A percentile compares a stretch with the other conserved stretches of the same genome.
phyloP scores from a whole-genome alignment of 2,113 vertebrate genomes.

The Ammodytes marinus region DNA sequence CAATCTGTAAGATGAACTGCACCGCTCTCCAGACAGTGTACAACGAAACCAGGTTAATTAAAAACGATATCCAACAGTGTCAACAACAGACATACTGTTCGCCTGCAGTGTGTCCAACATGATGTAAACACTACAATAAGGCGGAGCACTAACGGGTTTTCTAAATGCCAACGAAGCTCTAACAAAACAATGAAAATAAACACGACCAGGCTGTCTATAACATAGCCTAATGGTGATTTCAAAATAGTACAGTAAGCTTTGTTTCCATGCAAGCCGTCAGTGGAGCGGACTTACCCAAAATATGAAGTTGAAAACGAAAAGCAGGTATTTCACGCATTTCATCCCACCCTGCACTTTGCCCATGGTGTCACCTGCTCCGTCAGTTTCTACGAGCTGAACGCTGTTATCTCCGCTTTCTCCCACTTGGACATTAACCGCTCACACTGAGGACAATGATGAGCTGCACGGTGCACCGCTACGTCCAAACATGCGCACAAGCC shows the following conservation, averaged over 20 bases:
- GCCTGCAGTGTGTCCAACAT: slow-evolving; percentile 3
- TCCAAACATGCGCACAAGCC: slow-evolving; percentile 53
- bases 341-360: slow-evolving; percentile 89
- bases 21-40: not conserved
- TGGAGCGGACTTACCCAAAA: slow-evolving; percentile 91
- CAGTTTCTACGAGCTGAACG: slow-evolving; percentile 10
- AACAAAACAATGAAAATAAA: not conserved
- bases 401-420: not conserved
- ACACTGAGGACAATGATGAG: slow-evolving; percentile 25
- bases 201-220: not conserved
- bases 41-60: slow-evolving; percentile 5
- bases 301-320: slow-evolving; percentile 94
- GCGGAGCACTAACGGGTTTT: not conserved
- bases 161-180: not conserved
- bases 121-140: slow-evolving; percentile 33
- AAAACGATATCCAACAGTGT: not conserved
- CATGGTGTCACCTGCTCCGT: slow-evolving; percentile 80
- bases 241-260: not conserved
- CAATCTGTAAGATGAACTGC: not conserved
- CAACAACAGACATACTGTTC: not conserved
- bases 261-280: slow-evolving; percentile 1
- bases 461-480: slow-evolving; percentile 41
- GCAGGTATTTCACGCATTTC: slow-evolving; percentile 95
- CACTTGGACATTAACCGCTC: slow-evolving; percentile 44
- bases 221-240: not conserved